phyloP scores from a whole-genome alignment of 2,888 invertebrate species.

The Boloria euphrosyne region DNA sequence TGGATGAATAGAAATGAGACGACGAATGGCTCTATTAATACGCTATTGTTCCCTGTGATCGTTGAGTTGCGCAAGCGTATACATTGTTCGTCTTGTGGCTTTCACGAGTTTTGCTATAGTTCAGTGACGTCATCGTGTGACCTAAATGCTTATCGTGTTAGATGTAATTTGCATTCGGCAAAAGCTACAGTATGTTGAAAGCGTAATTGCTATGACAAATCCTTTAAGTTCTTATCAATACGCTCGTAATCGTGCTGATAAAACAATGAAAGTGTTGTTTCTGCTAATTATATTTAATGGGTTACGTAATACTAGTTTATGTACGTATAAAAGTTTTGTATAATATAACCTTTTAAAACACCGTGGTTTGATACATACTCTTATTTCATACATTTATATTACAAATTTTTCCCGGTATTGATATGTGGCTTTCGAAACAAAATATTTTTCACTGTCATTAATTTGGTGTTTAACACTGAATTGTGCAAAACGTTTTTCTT shows the following conservation, averaged over 20 bases:
- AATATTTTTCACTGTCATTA: too few species aligned
- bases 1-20: conserved; percentile 81
- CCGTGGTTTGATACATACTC: too few species aligned
- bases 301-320: not conserved
- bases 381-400: too few species aligned
- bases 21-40: conserved; percentile 80
- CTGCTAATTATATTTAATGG: not conserved
- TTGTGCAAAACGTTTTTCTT: conserved; percentile 1
- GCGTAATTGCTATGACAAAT: conserved; percentile 48
- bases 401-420: too few species aligned
- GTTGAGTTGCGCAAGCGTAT: conserved; percentile 76
- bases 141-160: conserved; percentile 67
- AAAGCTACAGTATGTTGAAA: conserved; percentile 34
- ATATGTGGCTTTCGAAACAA: too few species aligned
- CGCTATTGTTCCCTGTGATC: conserved; percentile 74
- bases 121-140: conserved; percentile 67
- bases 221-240: conserved; percentile 35
- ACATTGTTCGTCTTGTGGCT: conserved; percentile 75
- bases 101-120: conserved; percentile 59
- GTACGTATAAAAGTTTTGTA: not conserved
- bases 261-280: not conserved
- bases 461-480: not conserved
- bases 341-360: not conserved
- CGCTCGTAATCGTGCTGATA: conserved; percentile 1
- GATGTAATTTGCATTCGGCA: conserved; percentile 69